These are phyloP conservation scores for Bombus terrestris DNA, from an alignment of 1,140 invertebrate genomes.

Conservation along the genomic window DNA sequence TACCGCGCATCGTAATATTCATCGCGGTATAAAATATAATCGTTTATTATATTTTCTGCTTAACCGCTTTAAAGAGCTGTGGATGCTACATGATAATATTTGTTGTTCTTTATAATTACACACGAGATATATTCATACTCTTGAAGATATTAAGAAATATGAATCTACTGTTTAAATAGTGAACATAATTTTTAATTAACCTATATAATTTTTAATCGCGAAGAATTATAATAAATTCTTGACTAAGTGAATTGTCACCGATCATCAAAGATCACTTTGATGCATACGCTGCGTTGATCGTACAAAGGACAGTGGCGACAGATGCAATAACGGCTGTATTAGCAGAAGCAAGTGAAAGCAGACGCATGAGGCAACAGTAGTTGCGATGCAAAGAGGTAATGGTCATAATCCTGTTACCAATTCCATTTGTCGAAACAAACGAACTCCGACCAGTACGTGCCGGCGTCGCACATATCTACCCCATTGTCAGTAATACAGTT, in stretches of 20 bases:
- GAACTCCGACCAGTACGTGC: conserved; percentile 65
- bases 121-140: no score
- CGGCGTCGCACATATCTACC: conserved; percentile 44
- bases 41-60: background rate
- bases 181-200: no score
- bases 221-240: no score
- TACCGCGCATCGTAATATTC: background rate
- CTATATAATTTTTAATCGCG: background rate
- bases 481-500: conserved; percentile 66
- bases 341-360: conserved; percentile 27
- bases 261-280: background rate
- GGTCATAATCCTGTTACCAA: conserved; percentile 71
- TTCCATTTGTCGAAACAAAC: conserved; percentile 72
- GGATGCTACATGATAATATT: background rate
- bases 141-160: background rate
- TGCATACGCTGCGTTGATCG: no score
- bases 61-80: background rate
- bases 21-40: background rate
- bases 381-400: conserved; percentile 67
- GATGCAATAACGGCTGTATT: conserved; percentile 33
- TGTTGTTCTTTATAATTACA: no score
- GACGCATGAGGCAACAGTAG: conserved; percentile 27
- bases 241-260: conserved; percentile 1
- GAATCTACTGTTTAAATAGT: background rate
- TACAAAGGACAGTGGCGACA: background rate